phyloP scores from a whole-genome alignment of 2,888 invertebrate species.

The Alloplasta piceator region DNA sequence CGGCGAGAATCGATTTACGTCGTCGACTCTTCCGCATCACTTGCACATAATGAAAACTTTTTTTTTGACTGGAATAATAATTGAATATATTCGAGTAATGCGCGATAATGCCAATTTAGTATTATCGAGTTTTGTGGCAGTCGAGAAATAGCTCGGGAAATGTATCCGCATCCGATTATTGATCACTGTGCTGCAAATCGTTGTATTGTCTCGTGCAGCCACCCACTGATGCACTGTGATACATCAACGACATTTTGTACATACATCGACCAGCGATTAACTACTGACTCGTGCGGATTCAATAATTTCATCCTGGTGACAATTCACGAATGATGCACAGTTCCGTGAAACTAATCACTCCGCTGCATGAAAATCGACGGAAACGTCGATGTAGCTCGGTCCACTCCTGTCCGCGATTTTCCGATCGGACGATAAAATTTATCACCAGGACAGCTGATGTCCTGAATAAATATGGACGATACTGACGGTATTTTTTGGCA shows the following conservation, averaged over 20 bases:
- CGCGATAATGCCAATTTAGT: not conserved
- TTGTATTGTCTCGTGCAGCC: not conserved
- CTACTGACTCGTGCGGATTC: constrained; percentile 19
- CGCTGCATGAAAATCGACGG: constrained; percentile 33
- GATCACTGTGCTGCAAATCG: constrained; percentile 8
- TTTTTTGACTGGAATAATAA: not conserved
- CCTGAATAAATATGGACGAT: too few species aligned
- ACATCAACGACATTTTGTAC: constrained; percentile 2
- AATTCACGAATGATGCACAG: constrained; percentile 25
- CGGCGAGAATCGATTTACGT: not conserved
- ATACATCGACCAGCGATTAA: constrained; percentile 3
- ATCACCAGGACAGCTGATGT: not conserved
- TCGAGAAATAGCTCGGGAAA: constrained; percentile 2
- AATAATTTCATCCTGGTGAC: constrained; percentile 38
- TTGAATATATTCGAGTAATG: not conserved
- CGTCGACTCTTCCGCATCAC: not conserved
- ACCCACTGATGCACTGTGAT: not conserved
- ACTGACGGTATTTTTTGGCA: too few species aligned
- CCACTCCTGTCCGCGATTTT: not conserved
- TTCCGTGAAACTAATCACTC: constrained; percentile 31
- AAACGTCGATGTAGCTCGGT: not conserved
- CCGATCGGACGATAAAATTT: not conserved
- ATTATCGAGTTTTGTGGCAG: not conserved
- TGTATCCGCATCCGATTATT: constrained; percentile 38
- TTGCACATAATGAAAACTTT: not conserved